Evolutionary conservation across 2,113 vertebrate species (phyloP).

Genomic region (Grammomys dolichurus): DNA sequence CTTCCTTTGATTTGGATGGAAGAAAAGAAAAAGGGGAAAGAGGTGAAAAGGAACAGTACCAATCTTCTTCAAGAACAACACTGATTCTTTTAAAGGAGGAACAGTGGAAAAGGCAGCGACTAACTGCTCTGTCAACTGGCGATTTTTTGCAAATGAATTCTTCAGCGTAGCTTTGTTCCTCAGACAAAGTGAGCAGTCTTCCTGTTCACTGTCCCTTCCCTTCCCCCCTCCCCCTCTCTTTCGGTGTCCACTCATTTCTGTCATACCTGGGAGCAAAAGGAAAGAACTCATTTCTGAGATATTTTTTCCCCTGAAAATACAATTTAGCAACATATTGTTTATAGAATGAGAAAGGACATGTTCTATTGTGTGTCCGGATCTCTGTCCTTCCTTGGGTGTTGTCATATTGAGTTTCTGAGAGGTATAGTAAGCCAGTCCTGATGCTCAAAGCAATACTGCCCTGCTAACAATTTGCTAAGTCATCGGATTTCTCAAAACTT

Average conservation of each 20-base stretch:
- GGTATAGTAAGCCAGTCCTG: conserved; percentile 20
- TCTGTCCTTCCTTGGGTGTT: conserved; percentile 20
- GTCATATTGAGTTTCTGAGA: conserved; percentile 2
- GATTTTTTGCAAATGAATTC: conserved; percentile 85
- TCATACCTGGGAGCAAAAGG: conserved; percentile 47
- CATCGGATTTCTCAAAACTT: conserved; percentile 56
- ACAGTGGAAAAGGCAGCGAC: conserved; percentile 75
- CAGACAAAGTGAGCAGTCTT: conserved; percentile 63
- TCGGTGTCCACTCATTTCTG: conserved; percentile 43
- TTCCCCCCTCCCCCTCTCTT: not conserved
- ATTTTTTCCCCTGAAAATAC: not conserved
- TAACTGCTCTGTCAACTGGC: conserved; percentile 85
- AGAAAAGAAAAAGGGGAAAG: not conserved
- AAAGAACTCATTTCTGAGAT: conserved; percentile 46
- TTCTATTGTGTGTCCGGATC: conserved; percentile 32
- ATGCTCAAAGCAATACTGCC: conserved; percentile 31
- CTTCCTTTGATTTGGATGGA: not conserved
- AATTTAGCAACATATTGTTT: conserved; percentile 19
- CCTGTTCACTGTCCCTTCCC: conserved; percentile 36
- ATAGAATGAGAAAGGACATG: not conserved
- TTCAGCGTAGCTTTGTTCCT: conserved; percentile 80
- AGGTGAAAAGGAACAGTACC: conserved; percentile 19
- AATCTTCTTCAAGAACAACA: conserved; percentile 52
- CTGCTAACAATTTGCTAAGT: conserved; percentile 54
- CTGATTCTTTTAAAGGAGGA: conserved; percentile 78